phyloP scores from a whole-genome alignment of 2,797 vertebrate species.

The Typhlichthys eigenmanni region DNA sequence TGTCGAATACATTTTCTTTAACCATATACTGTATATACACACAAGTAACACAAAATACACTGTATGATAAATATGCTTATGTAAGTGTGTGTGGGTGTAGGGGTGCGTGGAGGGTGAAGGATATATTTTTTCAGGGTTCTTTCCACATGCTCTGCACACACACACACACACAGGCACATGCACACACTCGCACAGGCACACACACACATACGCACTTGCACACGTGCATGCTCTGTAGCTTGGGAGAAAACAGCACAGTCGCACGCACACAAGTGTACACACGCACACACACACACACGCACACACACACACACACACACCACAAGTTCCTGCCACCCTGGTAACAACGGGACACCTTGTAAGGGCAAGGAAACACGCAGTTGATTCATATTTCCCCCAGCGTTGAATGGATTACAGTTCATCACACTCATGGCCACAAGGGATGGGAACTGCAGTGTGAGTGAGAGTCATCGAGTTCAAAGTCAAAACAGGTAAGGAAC shows the following conservation, averaged over 20 bases:
- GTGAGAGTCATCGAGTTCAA: background rate
- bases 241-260: slow-evolving; percentile 12
- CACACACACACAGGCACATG: slow-evolving; percentile 1
- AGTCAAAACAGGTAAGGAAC: too few species aligned
- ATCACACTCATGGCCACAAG: slow-evolving; percentile 43
- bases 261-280: slow-evolving; percentile 6
- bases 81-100: slow-evolving; percentile 11
- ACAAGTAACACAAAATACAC: too few species aligned
- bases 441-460: slow-evolving; percentile 33
- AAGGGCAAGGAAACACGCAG: slow-evolving; percentile 24
- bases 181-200: slow-evolving; percentile 4
- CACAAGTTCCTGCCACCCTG: slow-evolving; percentile 12
- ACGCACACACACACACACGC: background rate
- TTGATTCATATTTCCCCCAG: slow-evolving; percentile 40
- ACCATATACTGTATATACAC: too few species aligned
- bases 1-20: too few species aligned
- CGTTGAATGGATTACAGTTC: slow-evolving; percentile 34
- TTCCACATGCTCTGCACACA: slow-evolving; percentile 12
- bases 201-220: background rate
- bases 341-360: slow-evolving; percentile 24
- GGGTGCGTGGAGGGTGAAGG: slow-evolving; percentile 9
- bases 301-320: slow-evolving; percentile 4
- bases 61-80: background rate
- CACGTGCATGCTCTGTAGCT: slow-evolving; percentile 4
- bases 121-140: too few species aligned